Base-by-base conservation (phyloP, 2,888 invertebrate genomes). In the Drosophila lacicola region DNA sequence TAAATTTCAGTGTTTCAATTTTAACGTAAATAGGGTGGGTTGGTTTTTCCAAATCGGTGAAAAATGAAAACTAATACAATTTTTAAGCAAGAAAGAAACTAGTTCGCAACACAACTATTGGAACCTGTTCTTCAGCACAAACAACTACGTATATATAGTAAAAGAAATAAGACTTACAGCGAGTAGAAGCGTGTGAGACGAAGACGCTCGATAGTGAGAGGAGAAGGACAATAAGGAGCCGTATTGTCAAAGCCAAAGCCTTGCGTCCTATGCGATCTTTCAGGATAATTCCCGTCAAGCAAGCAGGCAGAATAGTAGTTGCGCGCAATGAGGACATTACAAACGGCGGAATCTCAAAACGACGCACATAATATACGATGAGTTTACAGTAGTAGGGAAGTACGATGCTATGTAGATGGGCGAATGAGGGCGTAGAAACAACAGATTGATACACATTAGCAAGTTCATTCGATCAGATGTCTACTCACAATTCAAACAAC, bases 331-430 rank as follows among this genome's bases (percentile, higher is more conserved):
- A 93, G 90, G 94, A 94, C 89, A 94, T 93, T 42, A 93, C 72
- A 81, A 94, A 94, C 41, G 94, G 94, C 19, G 94, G 94, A 75
- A 93, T 93, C 46, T 93, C 93, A 68, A 94, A 90, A 70, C 94
- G 94, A 82, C 93, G 93, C 8, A 94, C 93, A 82, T 94, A 94
- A 56, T 94, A 92, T 8, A 94, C 94, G 49, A 94, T 94, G 13
- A 94, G 94, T 80, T 94, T 94, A 80, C 94, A 94, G 81, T 94
- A 94, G 29, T 94, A 90, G 14, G 94, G 94, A 87, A 94, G 93
- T 33, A 94, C 94, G 94, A 94, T 94, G 63, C 94, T 94, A 61
- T 39, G 77, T 34, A 53, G 53, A 51, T 37, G 39, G 37, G 49
- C n/a, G 73, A 41, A 13, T 36, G 33, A 17, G 29, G 33, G 44